These are phyloP conservation scores for Tethea ocularis DNA, from an alignment of 2,888 invertebrate species.

Conservation along the genomic window DNA sequence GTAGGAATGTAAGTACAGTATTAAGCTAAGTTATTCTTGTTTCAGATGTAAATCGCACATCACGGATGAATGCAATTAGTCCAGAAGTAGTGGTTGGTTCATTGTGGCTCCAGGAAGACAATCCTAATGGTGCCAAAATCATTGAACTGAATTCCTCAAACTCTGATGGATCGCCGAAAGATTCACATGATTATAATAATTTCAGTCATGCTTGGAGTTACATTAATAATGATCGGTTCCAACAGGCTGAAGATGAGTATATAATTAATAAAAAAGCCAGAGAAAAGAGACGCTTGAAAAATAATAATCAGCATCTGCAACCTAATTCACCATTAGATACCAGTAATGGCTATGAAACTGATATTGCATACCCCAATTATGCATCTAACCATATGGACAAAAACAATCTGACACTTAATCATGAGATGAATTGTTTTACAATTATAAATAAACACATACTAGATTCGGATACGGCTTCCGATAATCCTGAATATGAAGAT, in stretches of 20 bases:
- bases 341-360: constrained; percentile 20
- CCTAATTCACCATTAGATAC: constrained; percentile 16
- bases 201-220: constrained; percentile 46
- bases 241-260: constrained; percentile 34
- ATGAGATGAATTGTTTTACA: constrained; percentile 54
- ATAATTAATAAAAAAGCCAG: constrained; percentile 47
- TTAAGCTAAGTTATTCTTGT: constrained; percentile 14
- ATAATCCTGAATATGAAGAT: constrained; percentile 35
- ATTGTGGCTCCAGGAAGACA: constrained; percentile 47
- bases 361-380: constrained; percentile 12
- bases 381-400: constrained; percentile 18
- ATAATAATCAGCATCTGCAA: constrained; percentile 21
- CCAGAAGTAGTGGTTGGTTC: constrained; percentile 45
- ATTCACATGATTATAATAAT: constrained; percentile 21
- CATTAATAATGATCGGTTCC: constrained; percentile 30
- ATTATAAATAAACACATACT: constrained; percentile 50
- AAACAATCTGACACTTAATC: constrained; percentile 30
- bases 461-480: constrained; percentile 54
- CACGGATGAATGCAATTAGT: constrained; percentile 30
- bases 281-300: constrained; percentile 42
- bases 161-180: constrained; percentile 34
- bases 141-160: constrained; percentile 59
- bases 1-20: no score
- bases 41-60: constrained; percentile 40
- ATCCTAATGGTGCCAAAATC: constrained; percentile 52